phyloP scores from a whole-genome alignment of 1,140 invertebrate genomes.

The Protaetia brevitarsis region DNA sequence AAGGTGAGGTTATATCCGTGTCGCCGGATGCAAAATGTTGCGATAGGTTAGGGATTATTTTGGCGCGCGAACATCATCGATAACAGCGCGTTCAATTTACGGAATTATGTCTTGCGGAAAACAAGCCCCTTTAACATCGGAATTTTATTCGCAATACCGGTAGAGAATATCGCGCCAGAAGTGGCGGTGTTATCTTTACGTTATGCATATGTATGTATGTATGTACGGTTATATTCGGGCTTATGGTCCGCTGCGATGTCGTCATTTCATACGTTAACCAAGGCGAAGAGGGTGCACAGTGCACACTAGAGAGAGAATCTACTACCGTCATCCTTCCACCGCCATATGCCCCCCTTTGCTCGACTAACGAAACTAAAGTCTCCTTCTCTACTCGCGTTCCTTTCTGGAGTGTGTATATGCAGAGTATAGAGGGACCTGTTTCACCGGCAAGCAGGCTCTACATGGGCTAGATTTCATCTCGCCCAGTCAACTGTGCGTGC shows the following conservation, averaged over 20 bases:
- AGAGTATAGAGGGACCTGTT: slow-evolving; percentile 96
- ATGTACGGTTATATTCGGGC: slow-evolving; percentile 1
- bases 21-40: neutral
- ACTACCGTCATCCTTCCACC: too few species aligned
- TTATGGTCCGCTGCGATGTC: too few species aligned
- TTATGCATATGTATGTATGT: slow-evolving; percentile 6
- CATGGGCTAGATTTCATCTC: slow-evolving; percentile 90
- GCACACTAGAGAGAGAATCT: too few species aligned
- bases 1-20: too few species aligned
- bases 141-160: slow-evolving; percentile 2
- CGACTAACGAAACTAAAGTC: slow-evolving; percentile 6
- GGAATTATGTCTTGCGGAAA: slow-evolving; percentile 3
- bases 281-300: neutral
- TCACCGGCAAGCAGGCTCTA: slow-evolving; percentile 75
- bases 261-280: neutral
- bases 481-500: slow-evolving; percentile 63
- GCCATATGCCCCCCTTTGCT: neutral
- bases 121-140: neutral
- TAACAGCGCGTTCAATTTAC: neutral
- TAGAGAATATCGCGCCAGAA: neutral
- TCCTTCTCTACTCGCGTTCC: too few species aligned
- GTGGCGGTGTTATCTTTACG: slow-evolving; percentile 4
- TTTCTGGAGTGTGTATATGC: slow-evolving; percentile 92
- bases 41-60: slow-evolving; percentile 4
- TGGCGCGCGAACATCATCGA: neutral